These are phyloP conservation scores for Atherinosoma microstoma DNA, from an alignment of 2,797 vertebrate species.

Conservation along the genomic window DNA sequence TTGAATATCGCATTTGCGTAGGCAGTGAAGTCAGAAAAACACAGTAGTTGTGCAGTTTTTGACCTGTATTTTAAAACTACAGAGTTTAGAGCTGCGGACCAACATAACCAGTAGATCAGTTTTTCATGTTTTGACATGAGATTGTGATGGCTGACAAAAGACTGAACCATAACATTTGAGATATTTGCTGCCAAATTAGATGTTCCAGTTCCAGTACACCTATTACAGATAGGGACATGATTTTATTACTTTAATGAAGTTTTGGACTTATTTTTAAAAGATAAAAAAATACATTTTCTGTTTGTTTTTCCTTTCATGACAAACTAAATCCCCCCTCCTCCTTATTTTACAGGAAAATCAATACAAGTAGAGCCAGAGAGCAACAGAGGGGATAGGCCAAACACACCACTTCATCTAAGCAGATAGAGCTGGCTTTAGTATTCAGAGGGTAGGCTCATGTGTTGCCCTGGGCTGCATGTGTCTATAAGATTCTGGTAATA, in stretches of 20 bases:
- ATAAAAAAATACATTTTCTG: background rate
- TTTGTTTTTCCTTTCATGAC: conserved; percentile 25
- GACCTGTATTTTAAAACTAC: background rate
- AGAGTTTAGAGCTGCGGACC: background rate
- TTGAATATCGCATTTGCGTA: too few species aligned
- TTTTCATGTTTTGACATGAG: too few species aligned
- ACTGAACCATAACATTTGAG: background rate
- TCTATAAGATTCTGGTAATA: conserved; percentile 47
- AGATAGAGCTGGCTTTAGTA: conserved; percentile 26
- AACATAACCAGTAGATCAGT: too few species aligned
- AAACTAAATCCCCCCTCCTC: conserved; percentile 1
- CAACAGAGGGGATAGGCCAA: conserved; percentile 13
- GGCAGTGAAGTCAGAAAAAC: too few species aligned
- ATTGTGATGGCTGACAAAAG: too few species aligned
- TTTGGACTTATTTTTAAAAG: background rate
- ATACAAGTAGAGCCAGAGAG: conserved; percentile 29
- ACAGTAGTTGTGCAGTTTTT: background rate
- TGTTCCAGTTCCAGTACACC: background rate
- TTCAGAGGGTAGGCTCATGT: conserved; percentile 31
- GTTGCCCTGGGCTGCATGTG: conserved; percentile 41
- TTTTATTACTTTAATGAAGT: background rate
- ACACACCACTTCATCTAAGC: conserved; percentile 22
- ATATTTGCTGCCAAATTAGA: background rate
- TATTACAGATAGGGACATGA: background rate
- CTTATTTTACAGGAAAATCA: conserved; percentile 42